Percentiles rank a stretch among this genome's conserved stretches.
Conservation (phyloP, 2,113 vertebrate genomes). For the Cyphomyrus discorhynchus region DNA sequence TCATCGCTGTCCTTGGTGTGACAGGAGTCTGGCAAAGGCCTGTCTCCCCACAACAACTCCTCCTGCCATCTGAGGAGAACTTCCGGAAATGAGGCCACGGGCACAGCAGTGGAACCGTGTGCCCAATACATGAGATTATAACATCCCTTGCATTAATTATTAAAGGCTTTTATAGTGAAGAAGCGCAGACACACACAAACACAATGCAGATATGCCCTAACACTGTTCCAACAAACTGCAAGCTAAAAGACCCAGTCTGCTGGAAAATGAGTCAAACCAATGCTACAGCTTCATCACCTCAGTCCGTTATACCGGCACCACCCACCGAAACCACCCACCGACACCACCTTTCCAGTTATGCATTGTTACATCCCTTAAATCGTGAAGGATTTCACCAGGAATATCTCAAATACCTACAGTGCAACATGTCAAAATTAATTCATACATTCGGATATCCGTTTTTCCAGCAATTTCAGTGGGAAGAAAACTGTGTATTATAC, state of each 20-base stretch:
- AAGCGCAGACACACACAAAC: neutral
- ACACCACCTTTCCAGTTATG: neutral
- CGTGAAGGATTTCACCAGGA: neutral
- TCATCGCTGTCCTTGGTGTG: neutral
- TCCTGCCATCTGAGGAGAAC: neutral
- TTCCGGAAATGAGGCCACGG: neutral
- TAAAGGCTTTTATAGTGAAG: neutral
- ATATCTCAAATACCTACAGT: neutral
- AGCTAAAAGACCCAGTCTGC: neutral
- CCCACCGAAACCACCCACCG: neutral
- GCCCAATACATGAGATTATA: slow-evolving; percentile 4
- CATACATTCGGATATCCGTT: neutral
- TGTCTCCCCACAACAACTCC: neutral
- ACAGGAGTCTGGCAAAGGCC: neutral
- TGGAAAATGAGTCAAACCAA: neutral
- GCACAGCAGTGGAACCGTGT: neutral
- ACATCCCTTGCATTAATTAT: neutral
- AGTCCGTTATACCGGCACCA: neutral
- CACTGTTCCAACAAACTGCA: neutral
- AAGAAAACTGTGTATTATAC: neutral
- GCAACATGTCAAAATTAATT: neutral
- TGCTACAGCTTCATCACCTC: neutral
- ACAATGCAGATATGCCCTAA: neutral
- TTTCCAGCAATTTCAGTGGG: neutral
- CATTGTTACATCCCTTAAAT: neutral